Evolutionary conservation across 1,140 invertebrate species (phyloP).

Genomic region (Cotesia vestalis): DNA sequence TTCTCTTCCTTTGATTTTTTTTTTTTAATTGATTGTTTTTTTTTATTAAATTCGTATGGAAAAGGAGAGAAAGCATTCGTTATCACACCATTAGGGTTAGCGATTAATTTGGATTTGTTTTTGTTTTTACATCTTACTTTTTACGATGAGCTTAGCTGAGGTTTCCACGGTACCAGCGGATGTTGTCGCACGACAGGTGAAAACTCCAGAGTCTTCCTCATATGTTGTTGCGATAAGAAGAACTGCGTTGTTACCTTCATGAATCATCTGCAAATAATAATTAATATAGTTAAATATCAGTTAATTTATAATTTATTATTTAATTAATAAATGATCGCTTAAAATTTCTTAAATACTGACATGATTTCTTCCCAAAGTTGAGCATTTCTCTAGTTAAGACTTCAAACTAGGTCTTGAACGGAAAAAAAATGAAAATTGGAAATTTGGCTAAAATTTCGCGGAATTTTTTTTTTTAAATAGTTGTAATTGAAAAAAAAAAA

Average conservation of each 20-base stretch:
- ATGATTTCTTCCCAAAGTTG: no score
- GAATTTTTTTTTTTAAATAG: no score
- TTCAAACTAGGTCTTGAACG: no score
- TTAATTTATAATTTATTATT: constrained; percentile 13
- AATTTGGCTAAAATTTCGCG: no score
- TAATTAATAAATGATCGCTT: not conserved
- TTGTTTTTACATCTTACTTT: constrained; percentile 91
- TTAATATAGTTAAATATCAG: not conserved
- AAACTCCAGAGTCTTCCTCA: constrained; percentile 92
- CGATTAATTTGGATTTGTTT: constrained; percentile 42
- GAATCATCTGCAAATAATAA: constrained; percentile 81
- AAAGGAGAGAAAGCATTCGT: constrained; percentile 28
- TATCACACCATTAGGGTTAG: constrained; percentile 38
- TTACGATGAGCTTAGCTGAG: constrained; percentile 91
- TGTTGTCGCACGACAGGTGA: constrained; percentile 90
- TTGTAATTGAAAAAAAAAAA: no score
- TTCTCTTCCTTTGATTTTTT: constrained; percentile 17
- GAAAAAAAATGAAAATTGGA: no score
- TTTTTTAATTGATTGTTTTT: constrained; percentile 7
- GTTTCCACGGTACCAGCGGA: constrained; percentile 90
- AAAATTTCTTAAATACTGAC: no score
- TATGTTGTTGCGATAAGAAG: constrained; percentile 90
- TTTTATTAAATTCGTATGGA: constrained; percentile 15
- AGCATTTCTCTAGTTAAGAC: no score
- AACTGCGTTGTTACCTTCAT: constrained; percentile 88